Percentiles rank a stretch among this genome's conserved stretches.
Evolutionary conservation across 2,113 vertebrate species (phyloP).

Genomic region (Podocnemis expansa): DNA sequence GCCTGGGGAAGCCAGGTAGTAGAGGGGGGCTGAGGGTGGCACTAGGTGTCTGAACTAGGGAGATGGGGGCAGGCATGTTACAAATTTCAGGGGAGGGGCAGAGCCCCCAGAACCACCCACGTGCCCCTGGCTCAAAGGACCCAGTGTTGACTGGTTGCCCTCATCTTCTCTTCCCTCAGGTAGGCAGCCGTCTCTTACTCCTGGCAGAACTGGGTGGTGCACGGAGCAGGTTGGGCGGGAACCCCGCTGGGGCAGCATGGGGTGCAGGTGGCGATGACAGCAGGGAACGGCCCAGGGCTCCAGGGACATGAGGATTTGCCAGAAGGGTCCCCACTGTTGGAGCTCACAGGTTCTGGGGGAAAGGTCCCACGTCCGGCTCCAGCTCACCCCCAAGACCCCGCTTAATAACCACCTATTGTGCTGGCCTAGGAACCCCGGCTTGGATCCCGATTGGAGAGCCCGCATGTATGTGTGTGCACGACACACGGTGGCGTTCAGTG

Average conservation of each 20-base stretch:
- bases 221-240: background rate
- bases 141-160: background rate
- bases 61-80: background rate
- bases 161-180: background rate
- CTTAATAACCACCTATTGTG: background rate
- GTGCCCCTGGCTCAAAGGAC: background rate
- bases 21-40: background rate
- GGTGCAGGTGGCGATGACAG: conserved; percentile 44
- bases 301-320: background rate
- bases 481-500: background rate
- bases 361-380: background rate
- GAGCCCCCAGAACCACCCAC: too few relatives aligned
- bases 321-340: background rate
- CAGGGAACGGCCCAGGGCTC: background rate
- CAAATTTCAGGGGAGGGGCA: too few relatives aligned
- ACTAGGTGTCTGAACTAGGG: too few relatives aligned
- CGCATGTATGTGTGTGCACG: conserved; percentile 60
- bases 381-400: background rate
- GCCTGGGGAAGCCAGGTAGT: background rate
- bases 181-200: too few relatives aligned
- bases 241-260: background rate
- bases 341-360: conserved; percentile 4
- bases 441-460: background rate
- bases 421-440: background rate
- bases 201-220: background rate